These are phyloP conservation scores for Xyrichtys novacula DNA, from an alignment of 2,797 vertebrate genomes.

Conservation along the genomic window DNA sequence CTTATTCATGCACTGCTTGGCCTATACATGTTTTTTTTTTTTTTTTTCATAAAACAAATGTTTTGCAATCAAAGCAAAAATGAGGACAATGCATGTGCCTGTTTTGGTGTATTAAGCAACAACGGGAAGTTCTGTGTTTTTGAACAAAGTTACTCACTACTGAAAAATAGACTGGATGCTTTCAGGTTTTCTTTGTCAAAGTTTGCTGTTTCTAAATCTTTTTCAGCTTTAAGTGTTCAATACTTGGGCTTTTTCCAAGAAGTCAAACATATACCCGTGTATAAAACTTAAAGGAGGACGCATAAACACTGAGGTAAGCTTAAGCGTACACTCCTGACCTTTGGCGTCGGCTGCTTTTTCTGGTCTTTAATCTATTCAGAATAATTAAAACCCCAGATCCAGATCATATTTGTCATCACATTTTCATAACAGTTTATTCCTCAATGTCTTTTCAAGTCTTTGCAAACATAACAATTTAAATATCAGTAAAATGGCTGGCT, in stretches of 20 bases:
- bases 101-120: constrained; percentile 29
- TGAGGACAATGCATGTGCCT: background rate
- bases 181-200: background rate
- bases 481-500: background rate
- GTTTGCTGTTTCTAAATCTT: background rate
- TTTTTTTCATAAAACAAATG: constrained; percentile 22
- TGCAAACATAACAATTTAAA: constrained; percentile 3
- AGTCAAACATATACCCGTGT: constrained; percentile 5
- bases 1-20: constrained; percentile 32
- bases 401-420: background rate
- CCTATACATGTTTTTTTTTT: constrained; percentile 41
- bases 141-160: constrained; percentile 15
- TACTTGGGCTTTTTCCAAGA: background rate
- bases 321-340: constrained; percentile 9
- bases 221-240: constrained; percentile 20
- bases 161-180: background rate
- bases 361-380: background rate
- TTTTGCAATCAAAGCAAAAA: constrained; percentile 52
- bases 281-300: too few relatives aligned
- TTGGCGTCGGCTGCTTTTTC: background rate
- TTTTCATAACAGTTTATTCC: background rate
- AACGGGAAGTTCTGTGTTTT: constrained; percentile 12
- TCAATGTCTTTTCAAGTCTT: constrained; percentile 5
- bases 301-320: too few relatives aligned
- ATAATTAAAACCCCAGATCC: background rate